phyloP scores from a whole-genome alignment of 2,113 vertebrate species.

The Marcusenius ussheri region DNA sequence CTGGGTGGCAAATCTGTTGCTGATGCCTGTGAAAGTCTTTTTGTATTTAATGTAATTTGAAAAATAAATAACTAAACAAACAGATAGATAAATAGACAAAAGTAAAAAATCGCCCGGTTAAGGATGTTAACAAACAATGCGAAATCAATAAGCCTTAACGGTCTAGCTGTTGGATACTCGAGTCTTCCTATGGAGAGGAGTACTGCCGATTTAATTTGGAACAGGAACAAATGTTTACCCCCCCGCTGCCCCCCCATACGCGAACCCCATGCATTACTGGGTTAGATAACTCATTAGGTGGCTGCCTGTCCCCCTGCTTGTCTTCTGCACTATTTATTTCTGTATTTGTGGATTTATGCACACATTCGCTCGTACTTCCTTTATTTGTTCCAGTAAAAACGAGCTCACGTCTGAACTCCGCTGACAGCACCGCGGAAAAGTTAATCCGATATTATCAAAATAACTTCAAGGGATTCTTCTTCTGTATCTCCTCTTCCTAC shows the following conservation, averaged over 20 bases:
- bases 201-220: not conserved
- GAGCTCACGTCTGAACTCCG: conserved; percentile 49
- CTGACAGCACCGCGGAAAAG: conserved; percentile 48
- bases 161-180: not conserved
- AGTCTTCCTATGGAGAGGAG: not conserved
- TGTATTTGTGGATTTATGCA: conserved; percentile 9
- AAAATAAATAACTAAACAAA: not conserved
- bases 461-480: conserved; percentile 61
- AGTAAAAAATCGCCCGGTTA: not conserved
- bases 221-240: not conserved
- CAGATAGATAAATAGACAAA: not conserved
- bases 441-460: conserved; percentile 61
- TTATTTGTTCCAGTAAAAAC: conserved; percentile 27
- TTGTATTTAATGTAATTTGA: not conserved
- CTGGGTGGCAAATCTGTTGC: not conserved
- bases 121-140: conserved; percentile 5
- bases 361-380: not conserved
- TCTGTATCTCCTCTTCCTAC: conserved; percentile 42
- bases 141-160: not conserved
- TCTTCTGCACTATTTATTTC: not conserved
- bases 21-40: not conserved
- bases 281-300: not conserved
- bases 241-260: not conserved
- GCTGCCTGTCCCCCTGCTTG: not conserved
- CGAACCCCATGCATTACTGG: not conserved